Percentiles rank a stretch among this genome's conserved stretches.
phyloP scores from a whole-genome alignment of 1,140 invertebrate genomes.

The Tenebrio molitor region DNA sequence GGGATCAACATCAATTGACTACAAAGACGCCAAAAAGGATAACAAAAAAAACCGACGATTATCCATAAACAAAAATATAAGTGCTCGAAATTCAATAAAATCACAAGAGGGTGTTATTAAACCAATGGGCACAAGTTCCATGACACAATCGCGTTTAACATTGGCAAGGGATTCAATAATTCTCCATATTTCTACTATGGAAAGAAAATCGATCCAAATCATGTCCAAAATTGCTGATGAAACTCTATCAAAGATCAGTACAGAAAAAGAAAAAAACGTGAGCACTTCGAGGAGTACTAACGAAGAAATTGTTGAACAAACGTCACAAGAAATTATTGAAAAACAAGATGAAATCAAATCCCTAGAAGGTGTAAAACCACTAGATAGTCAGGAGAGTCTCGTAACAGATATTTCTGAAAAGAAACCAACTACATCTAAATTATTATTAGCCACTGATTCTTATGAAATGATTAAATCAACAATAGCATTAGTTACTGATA shows the following conservation, averaged over 20 bases:
- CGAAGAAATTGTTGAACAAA: not conserved
- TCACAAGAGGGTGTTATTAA: not conserved
- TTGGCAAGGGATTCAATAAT: conserved; percentile 48
- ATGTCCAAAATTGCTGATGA: conserved; percentile 1
- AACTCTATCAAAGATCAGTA: not conserved
- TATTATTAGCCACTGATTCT: not conserved
- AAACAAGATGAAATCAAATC: too few relatives aligned
- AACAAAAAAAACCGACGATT: conserved; percentile 4
- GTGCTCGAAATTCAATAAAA: not conserved
- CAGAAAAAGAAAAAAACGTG: not conserved
- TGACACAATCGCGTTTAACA: conserved; percentile 2
- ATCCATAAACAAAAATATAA: too few relatives aligned
- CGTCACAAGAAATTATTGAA: too few relatives aligned
- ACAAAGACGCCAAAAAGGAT: conserved; percentile 33
- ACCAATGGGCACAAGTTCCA: not conserved
- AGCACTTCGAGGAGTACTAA: not conserved
- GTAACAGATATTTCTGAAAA: too few relatives aligned
- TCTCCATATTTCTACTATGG: conserved; percentile 39
- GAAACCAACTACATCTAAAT: conserved; percentile 1
- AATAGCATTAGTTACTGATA: not conserved
- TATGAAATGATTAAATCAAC: conserved; percentile 10
- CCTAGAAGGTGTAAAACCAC: not conserved
- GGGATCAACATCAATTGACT: not conserved
- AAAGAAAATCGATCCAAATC: conserved; percentile 10
- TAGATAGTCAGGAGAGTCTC: not conserved